These are phyloP conservation scores for Troilus luridus DNA, from an alignment of 2,888 invertebrate genomes.

Conservation along the genomic window DNA sequence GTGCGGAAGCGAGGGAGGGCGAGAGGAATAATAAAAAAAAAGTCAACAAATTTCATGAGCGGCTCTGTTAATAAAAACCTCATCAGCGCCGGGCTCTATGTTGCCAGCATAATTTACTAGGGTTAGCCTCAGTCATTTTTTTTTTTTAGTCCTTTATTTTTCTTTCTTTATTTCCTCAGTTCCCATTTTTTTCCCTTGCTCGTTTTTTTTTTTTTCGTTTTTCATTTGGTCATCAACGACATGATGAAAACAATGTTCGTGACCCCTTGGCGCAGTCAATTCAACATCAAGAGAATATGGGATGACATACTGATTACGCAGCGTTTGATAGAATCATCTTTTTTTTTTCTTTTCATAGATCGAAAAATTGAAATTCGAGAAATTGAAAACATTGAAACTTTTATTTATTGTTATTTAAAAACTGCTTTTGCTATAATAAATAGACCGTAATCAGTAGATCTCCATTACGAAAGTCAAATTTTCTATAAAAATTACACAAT, in stretches of 20 bases:
- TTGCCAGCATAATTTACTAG: slow-evolving; percentile 41
- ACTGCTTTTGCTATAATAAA: too few relatives aligned
- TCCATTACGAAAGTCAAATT: too few relatives aligned
- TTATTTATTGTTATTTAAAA: neutral
- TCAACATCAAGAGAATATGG: slow-evolving; percentile 1
- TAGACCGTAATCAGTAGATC: too few relatives aligned
- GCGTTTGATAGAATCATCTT: neutral
- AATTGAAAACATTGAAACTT: neutral
- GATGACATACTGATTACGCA: neutral
- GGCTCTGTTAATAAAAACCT: slow-evolving; percentile 41
- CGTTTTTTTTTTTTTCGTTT: neutral
- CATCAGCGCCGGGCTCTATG: slow-evolving; percentile 40
- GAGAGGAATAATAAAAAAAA: neutral
- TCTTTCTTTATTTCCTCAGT: slow-evolving; percentile 20
- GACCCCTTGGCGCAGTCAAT: neutral
- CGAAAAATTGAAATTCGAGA: neutral
- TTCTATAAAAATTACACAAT: too few relatives aligned
- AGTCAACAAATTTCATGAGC: slow-evolving; percentile 46
- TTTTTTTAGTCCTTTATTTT: slow-evolving; percentile 43
- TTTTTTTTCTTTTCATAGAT: neutral
- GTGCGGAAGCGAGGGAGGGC: neutral
- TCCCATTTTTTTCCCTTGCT: neutral
- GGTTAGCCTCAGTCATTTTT: slow-evolving; percentile 6
- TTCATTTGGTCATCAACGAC: slow-evolving; percentile 23
- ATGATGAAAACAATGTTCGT: slow-evolving; percentile 1